These are phyloP conservation scores for Cyprinus carpio DNA, from an alignment of 2,113 vertebrate genomes.

Conservation along the genomic window DNA sequence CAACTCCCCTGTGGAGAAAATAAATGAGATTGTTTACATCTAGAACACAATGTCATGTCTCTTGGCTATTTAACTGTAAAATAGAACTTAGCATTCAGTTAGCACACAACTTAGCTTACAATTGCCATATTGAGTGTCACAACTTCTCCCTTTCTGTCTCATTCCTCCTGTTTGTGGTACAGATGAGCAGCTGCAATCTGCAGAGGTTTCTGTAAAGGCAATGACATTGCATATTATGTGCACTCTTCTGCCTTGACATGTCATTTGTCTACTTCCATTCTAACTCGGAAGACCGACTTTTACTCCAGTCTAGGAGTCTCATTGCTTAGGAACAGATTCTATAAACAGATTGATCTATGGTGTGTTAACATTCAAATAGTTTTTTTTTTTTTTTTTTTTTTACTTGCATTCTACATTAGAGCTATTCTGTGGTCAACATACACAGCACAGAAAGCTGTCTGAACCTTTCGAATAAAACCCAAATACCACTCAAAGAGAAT, in stretches of 20 bases:
- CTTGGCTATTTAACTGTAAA: not conserved
- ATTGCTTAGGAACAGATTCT: not conserved
- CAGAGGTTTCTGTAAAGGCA: conserved; percentile 7
- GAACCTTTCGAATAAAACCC: conserved; percentile 25
- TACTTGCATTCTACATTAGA: not conserved
- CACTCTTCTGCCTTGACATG: not conserved
- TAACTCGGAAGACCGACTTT: not conserved
- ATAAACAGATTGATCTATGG: not conserved
- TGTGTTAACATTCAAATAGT: not conserved
- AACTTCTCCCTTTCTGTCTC: not conserved
- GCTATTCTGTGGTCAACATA: conserved; percentile 2
- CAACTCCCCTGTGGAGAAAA: not conserved
- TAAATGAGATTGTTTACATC: not conserved
- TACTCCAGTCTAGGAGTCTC: not conserved
- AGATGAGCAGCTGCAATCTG: not conserved
- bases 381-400: too few relatives aligned
- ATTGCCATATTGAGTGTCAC: not conserved
- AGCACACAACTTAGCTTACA: not conserved
- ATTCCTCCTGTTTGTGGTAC: not conserved
- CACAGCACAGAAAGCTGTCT: conserved; percentile 3
- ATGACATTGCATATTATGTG: not conserved
- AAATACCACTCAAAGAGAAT: not conserved
- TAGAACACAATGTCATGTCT: not conserved
- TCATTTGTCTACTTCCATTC: not conserved
- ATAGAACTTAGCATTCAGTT: not conserved